phyloP scores from a whole-genome alignment of 2,888 invertebrate genomes.

The Baccha elongata region DNA sequence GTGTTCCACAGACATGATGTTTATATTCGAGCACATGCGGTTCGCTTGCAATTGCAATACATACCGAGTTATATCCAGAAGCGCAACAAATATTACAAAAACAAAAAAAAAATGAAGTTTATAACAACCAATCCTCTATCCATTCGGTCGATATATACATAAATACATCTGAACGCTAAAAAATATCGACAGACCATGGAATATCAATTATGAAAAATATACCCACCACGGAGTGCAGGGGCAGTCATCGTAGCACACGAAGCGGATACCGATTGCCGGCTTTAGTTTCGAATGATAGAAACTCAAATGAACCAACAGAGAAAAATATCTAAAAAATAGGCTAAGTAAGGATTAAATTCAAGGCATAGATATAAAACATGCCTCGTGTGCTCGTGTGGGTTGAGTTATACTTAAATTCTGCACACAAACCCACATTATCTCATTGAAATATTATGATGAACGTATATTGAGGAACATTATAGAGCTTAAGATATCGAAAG shows the following conservation, averaged over 20 bases:
- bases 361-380: not conserved
- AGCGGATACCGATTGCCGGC: not conserved
- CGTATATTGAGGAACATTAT: not conserved
- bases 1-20: constrained; percentile 29
- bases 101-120: not conserved
- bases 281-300: constrained; percentile 2
- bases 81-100: constrained; percentile 7
- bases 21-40: constrained; percentile 4
- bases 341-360: constrained; percentile 62
- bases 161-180: constrained; percentile 13
- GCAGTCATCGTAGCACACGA: not conserved
- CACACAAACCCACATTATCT: constrained; percentile 19
- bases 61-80: not conserved
- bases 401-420: constrained; percentile 30
- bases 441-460: not conserved
- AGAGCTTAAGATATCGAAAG: constrained; percentile 7
- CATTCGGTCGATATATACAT: constrained; percentile 7
- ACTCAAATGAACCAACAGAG: not conserved
- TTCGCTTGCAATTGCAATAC: not conserved
- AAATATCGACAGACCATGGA: constrained; percentile 40
- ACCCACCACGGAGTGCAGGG: constrained; percentile 7
- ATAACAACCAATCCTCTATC: not conserved
- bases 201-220: constrained; percentile 53
- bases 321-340: constrained; percentile 52
- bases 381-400: constrained; percentile 46